These are phyloP conservation scores for Syngnathus rostellatus DNA, from an alignment of 2,797 vertebrate genomes.

Conservation along the genomic window DNA sequence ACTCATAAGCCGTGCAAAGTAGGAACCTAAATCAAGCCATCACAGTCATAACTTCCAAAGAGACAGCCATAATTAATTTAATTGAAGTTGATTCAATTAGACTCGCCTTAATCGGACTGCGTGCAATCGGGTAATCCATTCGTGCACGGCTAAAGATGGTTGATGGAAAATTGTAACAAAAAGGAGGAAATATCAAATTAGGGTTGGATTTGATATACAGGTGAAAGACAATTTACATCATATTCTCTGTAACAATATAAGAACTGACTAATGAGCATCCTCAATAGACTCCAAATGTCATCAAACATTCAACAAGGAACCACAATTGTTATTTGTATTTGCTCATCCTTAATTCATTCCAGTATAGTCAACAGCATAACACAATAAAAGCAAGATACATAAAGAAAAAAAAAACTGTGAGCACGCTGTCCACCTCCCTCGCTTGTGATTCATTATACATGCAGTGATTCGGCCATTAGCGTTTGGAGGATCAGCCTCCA, in stretches of 20 bases:
- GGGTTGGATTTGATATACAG: background rate
- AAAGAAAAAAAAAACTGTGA: conserved; percentile 17
- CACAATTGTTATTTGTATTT: background rate
- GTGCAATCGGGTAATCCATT: background rate
- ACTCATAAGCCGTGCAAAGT: background rate
- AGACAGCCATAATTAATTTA: background rate
- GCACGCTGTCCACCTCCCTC: conserved; percentile 39
- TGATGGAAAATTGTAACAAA: background rate
- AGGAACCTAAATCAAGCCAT: background rate
- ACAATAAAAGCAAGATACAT: background rate
- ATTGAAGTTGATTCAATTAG: conserved; percentile 1
- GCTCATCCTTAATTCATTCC: conserved; percentile 7
- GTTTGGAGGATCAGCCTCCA: conserved; percentile 49
- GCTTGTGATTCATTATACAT: conserved; percentile 57
- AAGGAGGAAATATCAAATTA: background rate
- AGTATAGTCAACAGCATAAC: too few relatives aligned
- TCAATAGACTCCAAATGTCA: background rate
- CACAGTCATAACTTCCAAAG: background rate
- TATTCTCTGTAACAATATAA: background rate
- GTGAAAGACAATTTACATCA: background rate
- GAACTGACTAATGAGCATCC: background rate
- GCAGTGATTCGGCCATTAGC: conserved; percentile 46
- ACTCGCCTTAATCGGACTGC: background rate
- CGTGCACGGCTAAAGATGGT: background rate
- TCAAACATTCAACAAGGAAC: background rate